phyloP scores from a whole-genome alignment of 2,797 vertebrate species.

The Cirrhinus molitorella region DNA sequence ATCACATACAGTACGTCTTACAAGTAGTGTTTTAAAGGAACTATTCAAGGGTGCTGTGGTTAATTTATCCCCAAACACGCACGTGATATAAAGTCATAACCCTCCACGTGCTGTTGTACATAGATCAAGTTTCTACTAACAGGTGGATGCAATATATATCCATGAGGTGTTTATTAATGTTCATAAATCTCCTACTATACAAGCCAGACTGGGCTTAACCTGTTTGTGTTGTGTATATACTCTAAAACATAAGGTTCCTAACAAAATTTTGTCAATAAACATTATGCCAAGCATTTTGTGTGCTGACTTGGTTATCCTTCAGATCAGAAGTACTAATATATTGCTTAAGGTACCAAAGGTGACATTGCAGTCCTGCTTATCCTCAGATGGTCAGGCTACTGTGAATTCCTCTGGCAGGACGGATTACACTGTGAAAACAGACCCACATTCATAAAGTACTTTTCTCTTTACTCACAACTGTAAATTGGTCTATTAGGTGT shows the following conservation, averaged over 20 bases:
- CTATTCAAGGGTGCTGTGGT: not conserved
- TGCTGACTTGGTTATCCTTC: not conserved
- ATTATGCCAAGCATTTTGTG: not conserved
- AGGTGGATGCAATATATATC: slow-evolving; percentile 16
- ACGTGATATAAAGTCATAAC: not conserved
- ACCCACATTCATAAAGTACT: slow-evolving; percentile 11
- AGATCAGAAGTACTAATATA: slow-evolving; percentile 11
- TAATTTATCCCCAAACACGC: not conserved
- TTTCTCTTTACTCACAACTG: not conserved
- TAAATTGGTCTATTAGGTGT: not conserved
- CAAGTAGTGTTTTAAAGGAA: not conserved
- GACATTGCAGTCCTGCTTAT: slow-evolving; percentile 40
- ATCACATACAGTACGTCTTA: not conserved
- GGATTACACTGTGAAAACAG: slow-evolving; percentile 30
- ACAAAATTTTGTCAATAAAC: not conserved
- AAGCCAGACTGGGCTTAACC: not conserved
- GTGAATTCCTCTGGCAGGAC: slow-evolving; percentile 38
- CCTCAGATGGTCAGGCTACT: slow-evolving; percentile 33
- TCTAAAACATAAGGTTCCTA: not conserved
- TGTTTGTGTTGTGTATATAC: not conserved
- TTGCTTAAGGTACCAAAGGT: slow-evolving; percentile 28
- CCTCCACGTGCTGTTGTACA: not conserved
- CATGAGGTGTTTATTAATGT: slow-evolving; percentile 27
- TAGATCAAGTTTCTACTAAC: slow-evolving; percentile 18
- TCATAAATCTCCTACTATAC: slow-evolving; percentile 6